Base-by-base conservation (phyloP, 1,140 invertebrate species). In the Gonatopus flavifemur region DNA sequence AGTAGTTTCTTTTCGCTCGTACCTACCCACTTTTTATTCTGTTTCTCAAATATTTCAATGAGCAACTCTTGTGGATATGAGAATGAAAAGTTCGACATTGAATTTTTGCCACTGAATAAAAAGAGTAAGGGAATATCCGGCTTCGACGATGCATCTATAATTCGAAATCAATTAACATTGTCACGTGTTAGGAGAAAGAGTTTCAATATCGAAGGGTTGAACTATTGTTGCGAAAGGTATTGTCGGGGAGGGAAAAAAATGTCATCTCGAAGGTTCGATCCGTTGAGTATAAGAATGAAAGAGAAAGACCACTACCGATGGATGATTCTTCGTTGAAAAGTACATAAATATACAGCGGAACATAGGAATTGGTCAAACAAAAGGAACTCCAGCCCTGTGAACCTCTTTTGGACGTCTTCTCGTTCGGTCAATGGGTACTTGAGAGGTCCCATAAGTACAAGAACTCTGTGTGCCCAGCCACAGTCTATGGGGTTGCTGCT, bases 291-390 rank as follows among this genome's bases (percentile, higher is more conserved):
- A n/a, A 15, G n/a, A 32, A 32, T 13, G 31, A 32, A 32, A 32
- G 30, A 32, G n/a, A 32, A 15, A 32, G 16, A 13, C 47, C 41
- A 44, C 43, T 13, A 49, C 15, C 20, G 47, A 33, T 49, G 24
- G 43, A 43, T 43, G 28, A 44, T 24, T 18, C 12, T 9, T 22
- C 36, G 22, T 32, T 9, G 8, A 19, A 49, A 49, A 51, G 36
- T 33, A 36, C 41, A 45, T 51, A 33, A 39, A 36, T 30, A 51
- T 20, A 40, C 41, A 55, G 45, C 33, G 21, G 49, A n/a, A 31
- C 24, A 33, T 39, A 46, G 51, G 51, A 55, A 30, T 55, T 55
- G 51, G 35, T 51, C 52, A 40, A 55, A 55, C 49, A 51, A 55
- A 43, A 20, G 49, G 42, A 31, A n/a, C n/a, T n/a, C 40, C 40